A percentile compares a stretch with the other conserved stretches of the same genome.
Conservation (phyloP, 2,113 vertebrate species). For the Hippocampus comes region DNA sequence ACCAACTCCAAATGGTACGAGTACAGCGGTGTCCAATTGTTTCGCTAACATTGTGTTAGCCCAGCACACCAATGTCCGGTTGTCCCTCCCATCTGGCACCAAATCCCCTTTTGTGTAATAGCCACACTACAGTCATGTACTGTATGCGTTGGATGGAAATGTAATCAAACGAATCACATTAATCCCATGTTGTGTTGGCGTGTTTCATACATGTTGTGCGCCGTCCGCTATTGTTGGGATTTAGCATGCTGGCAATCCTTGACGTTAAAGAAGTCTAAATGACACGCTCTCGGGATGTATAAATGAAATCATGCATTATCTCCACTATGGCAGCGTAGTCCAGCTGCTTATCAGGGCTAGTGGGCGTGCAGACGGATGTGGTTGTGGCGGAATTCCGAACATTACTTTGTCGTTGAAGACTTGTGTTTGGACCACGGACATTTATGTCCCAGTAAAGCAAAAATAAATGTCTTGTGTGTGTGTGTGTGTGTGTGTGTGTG, state of each 20-base stretch:
- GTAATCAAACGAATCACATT: not conserved
- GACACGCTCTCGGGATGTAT: not conserved
- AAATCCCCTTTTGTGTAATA: not conserved
- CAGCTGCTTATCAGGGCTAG: constrained; percentile 2
- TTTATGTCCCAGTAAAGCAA: not conserved
- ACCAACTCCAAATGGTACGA: not conserved
- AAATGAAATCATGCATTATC: constrained; percentile 7
- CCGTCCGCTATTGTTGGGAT: not conserved
- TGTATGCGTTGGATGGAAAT: not conserved
- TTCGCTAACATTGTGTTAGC: constrained; percentile 29
- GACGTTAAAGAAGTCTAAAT: constrained; percentile 2
- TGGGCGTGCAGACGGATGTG: constrained; percentile 6
- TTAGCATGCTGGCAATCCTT: not conserved
- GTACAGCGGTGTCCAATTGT: constrained; percentile 12
- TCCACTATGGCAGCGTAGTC: not conserved
- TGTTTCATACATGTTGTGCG: not conserved
- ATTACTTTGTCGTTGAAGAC: not conserved
- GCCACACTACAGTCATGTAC: not conserved
- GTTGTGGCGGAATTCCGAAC: not conserved
- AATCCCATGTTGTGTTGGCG: not conserved
- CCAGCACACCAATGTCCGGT: not conserved
- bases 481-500: too few relatives aligned
- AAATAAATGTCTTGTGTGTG: not conserved
- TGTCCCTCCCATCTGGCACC: not conserved
- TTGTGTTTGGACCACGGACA: not conserved